Evolutionary conservation across 2,113 vertebrate genomes (phyloP), one percentile per base, ranked within the genome.

Genomic region (Micronisus gabar): DNA sequence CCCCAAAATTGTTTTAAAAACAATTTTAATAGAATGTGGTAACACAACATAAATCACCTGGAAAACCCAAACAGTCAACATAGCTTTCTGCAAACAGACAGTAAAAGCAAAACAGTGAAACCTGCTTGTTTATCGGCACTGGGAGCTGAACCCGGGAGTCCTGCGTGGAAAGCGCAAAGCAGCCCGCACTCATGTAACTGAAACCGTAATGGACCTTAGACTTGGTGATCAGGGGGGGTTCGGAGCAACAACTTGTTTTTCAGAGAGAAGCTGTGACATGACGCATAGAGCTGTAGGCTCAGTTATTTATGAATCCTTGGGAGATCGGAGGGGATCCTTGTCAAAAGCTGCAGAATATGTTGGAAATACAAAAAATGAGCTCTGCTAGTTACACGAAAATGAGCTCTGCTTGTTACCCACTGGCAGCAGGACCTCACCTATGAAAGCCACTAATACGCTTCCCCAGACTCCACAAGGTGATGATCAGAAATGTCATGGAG

Each of bases 111-210:
- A 90, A n/a, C 10, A 48, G 38, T 55, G 56, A 88, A 80, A 74
- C n/a, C n/a, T 71, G 30, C 14, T 59, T 61, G n/a, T 70, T 74
- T 90, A 55, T n/a, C 29, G 55, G 45, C 27, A 11, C 23, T 0
- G 1, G 32, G n/a, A 83, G 45, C 67, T 70, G 40, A 84, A 27
- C 50, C 45, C 4, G 6, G 56, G 52, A 56, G 52, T 29, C 52
- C 58, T 47, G 62, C 5, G 1, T 47, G 61, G 76, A 40, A 68
- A 62, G 58, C 3, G 0, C 19, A 8, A 62, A 67, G 72, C 41
- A 56, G 58, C 65, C 36, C 0, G 0, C 58, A 43, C 32, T 19
- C 3, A 2, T 2, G 0, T 22, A 47, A 25, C 40, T 53, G 76
- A 78, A 67, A 52, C 52, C 2, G 0, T 20, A 8, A 36, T 10